These are phyloP conservation scores for Hydrozoanthus gracilis DNA, from an alignment of 92 coral and sea anemone species.

Conservation along the genomic window DNA sequence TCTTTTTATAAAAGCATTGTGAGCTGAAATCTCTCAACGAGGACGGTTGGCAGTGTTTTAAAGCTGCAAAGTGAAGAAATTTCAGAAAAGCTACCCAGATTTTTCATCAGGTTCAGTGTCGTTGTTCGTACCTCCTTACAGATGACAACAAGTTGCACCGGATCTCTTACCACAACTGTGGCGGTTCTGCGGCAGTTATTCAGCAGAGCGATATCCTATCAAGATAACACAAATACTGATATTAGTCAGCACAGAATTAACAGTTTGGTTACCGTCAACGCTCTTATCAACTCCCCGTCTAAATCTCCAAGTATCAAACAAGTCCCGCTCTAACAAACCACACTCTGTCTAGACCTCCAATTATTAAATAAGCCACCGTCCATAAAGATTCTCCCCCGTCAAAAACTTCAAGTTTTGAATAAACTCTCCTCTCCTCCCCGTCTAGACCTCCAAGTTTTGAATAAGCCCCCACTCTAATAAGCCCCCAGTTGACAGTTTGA, in stretches of 20 bases:
- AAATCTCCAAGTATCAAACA: neutral
- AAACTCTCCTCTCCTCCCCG: too few relatives aligned
- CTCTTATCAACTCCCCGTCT: neutral
- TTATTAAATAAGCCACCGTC: too few relatives aligned
- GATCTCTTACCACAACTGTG: conserved; percentile 83
- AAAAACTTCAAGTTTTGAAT: too few relatives aligned
- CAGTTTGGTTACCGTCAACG: neutral
- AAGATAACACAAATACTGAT: neutral
- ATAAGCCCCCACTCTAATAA: too few relatives aligned
- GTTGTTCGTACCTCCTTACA: conserved; percentile 76
- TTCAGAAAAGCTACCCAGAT: neutral
- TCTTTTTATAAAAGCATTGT: too few relatives aligned
- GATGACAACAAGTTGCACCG: conserved; percentile 86
- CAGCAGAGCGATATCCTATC: conserved; percentile 90
- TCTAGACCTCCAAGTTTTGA: too few relatives aligned
- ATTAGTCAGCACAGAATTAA: neutral
- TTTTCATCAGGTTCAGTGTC: neutral
- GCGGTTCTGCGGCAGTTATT: conserved; percentile 87
- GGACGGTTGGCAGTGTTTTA: neutral
- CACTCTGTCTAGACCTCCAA: neutral
- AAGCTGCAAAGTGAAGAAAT: neutral
- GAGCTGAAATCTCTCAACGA: too few relatives aligned
- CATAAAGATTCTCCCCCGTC: too few relatives aligned
- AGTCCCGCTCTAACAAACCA: neutral
- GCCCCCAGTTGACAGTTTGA: too few relatives aligned